phyloP scores from a whole-genome alignment of 1,140 invertebrate species.

The Goniozus legneri region DNA sequence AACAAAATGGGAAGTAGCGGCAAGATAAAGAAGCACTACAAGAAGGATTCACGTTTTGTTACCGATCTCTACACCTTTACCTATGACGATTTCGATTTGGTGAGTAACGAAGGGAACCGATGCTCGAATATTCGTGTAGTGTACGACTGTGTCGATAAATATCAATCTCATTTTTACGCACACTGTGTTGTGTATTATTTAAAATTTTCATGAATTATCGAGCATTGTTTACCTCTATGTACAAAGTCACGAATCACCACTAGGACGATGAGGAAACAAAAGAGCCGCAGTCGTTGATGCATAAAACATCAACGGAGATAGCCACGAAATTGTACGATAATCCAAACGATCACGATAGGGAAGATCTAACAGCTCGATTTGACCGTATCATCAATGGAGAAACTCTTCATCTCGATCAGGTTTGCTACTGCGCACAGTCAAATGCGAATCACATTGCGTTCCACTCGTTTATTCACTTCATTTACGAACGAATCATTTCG shows the following conservation, averaged over 20 bases:
- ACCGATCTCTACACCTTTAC: conserved; percentile 80
- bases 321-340: too few species aligned
- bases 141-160: too few species aligned
- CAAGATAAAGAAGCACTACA: conserved; percentile 65
- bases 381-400: conserved; percentile 39
- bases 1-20: conserved; percentile 44
- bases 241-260: conserved; percentile 14
- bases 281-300: conserved; percentile 28
- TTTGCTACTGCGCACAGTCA: conserved; percentile 14
- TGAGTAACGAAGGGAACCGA: conserved; percentile 29
- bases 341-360: conserved; percentile 36
- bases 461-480: background rate
- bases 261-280: conserved; percentile 30
- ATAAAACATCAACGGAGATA: too few species aligned
- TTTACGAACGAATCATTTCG: too few species aligned
- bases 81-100: conserved; percentile 64
- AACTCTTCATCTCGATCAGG: conserved; percentile 32
- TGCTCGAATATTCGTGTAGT: too few species aligned
- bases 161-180: too few species aligned
- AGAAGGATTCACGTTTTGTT: conserved; percentile 79
- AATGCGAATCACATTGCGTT: background rate
- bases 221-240: too few species aligned
- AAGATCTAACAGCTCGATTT: conserved; percentile 43
- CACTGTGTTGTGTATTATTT: too few species aligned
- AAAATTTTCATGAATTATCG: too few species aligned